These are phyloP conservation scores for Meta bourneti DNA, from an alignment of 2,888 invertebrate species.

Conservation along the genomic window DNA sequence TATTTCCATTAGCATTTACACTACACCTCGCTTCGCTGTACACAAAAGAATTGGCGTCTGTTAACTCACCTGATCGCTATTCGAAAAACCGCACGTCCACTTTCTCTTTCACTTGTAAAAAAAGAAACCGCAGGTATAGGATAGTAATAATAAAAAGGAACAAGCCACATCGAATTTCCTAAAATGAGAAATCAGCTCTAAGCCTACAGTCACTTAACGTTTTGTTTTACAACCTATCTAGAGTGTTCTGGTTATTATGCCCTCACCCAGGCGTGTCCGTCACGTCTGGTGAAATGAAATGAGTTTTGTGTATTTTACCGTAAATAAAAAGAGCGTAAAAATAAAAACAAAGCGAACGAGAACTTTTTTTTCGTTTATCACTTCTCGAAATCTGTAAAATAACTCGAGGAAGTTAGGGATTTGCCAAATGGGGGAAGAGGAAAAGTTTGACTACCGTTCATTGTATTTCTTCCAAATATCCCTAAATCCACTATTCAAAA, in stretches of 20 bases:
- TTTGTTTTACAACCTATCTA: slow-evolving; percentile 4
- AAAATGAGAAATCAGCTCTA: background rate
- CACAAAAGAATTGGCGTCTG: slow-evolving; percentile 40
- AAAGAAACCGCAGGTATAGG: background rate
- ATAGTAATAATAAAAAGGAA: background rate
- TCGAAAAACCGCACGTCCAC: background rate
- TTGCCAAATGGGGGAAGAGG: background rate
- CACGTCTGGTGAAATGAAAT: slow-evolving; percentile 7
- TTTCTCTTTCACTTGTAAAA: background rate
- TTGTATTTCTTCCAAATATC: background rate
- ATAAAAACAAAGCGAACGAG: background rate
- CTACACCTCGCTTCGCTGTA: background rate
- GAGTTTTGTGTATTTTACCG: slow-evolving; percentile 11
- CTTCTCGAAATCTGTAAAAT: slow-evolving; percentile 18
- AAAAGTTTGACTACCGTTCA: slow-evolving; percentile 5
- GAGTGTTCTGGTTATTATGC: slow-evolving; percentile 28
- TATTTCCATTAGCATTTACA: background rate
- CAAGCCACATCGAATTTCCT: background rate
- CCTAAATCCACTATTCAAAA: background rate
- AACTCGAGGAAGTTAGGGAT: slow-evolving; percentile 24
- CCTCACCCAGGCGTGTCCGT: slow-evolving; percentile 1
- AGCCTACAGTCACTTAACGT: background rate
- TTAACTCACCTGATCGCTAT: background rate
- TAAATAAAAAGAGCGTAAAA: slow-evolving; percentile 19
- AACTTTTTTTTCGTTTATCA: slow-evolving; percentile 21